These are phyloP conservation scores for Isaurus tuberculatus DNA, from an alignment of 92 coral and sea anemone species.

Conservation along the genomic window DNA sequence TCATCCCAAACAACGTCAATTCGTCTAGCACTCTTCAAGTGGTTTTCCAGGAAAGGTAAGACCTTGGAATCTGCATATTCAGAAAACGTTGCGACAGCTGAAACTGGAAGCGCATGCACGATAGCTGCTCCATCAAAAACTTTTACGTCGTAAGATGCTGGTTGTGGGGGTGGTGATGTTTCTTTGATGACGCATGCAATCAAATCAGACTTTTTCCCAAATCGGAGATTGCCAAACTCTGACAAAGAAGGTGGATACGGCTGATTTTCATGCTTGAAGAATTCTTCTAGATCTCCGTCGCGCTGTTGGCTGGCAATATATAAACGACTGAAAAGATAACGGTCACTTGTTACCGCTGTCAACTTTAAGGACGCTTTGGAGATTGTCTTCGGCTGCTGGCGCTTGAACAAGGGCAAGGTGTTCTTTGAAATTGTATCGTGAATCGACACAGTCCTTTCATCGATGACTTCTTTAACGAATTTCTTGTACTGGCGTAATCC, in stretches of 20 bases:
- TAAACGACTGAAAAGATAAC: conserved; percentile 45
- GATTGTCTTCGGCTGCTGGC: conserved; percentile 22
- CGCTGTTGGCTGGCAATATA: conserved; percentile 57
- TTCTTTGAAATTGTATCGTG: conserved; percentile 56
- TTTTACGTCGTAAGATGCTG: conserved; percentile 41
- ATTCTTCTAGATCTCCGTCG: conserved; percentile 48
- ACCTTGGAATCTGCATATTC: conserved; percentile 49
- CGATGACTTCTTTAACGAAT: conserved; percentile 37
- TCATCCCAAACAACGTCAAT: conserved; percentile 54
- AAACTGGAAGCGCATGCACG: conserved; percentile 43
- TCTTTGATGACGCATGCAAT: conserved; percentile 28
- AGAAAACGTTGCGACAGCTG: conserved; percentile 36
- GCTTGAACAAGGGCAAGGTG: conserved; percentile 51
- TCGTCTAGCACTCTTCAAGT: conserved; percentile 30
- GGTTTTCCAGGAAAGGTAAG: conserved; percentile 32
- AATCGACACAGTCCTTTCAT: conserved; percentile 45
- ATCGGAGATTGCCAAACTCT: conserved; percentile 19
- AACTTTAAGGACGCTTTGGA: conserved; percentile 22
- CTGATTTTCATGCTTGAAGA: conserved; percentile 60
- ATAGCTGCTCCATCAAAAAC: conserved; percentile 53
- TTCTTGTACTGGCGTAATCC: not conserved
- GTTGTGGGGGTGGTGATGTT: conserved; percentile 9
- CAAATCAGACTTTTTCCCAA: conserved; percentile 58
- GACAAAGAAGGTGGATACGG: conserved; percentile 56
- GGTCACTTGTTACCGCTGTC: not conserved